These are phyloP conservation scores for Ladona fulva DNA, from an alignment of 1,140 invertebrate genomes.

Conservation along the genomic window DNA sequence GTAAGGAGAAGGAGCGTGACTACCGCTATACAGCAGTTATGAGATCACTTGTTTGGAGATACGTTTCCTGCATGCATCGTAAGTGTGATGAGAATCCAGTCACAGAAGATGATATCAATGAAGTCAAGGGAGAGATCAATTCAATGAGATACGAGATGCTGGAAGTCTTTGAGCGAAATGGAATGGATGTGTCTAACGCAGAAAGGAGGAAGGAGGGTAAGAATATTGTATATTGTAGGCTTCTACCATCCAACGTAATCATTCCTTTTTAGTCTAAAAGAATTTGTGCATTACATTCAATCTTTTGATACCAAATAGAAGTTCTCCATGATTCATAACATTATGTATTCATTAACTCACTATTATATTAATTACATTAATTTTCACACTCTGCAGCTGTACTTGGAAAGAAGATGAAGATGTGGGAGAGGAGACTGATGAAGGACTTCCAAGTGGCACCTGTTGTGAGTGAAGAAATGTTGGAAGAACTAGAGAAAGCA, in stretches of 20 bases:
- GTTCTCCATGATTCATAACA: no score
- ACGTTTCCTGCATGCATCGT: slow-evolving; percentile 67
- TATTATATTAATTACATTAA: no score
- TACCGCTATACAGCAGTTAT: slow-evolving; percentile 65
- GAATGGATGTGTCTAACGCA: slow-evolving; percentile 56
- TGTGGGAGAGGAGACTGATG: slow-evolving; percentile 74
- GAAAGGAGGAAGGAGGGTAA: slow-evolving; percentile 23
- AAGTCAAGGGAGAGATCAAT: slow-evolving; percentile 82
- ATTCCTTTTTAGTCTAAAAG: no score
- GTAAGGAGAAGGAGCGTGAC: slow-evolving; percentile 49
- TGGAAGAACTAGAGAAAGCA: slow-evolving; percentile 29
- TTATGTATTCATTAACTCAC: no score
- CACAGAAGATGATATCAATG: slow-evolving; percentile 86
- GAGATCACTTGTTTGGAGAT: slow-evolving; percentile 73
- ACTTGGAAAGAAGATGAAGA: slow-evolving; percentile 61
- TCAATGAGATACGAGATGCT: slow-evolving; percentile 72
- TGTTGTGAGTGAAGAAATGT: slow-evolving; percentile 47
- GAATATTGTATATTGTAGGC: neutral
- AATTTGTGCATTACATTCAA: no score
- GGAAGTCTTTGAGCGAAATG: slow-evolving; percentile 69
- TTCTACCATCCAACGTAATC: no score
- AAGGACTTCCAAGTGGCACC: slow-evolving; percentile 77
- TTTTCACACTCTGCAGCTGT: slow-evolving; percentile 38
- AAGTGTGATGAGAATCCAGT: slow-evolving; percentile 65
- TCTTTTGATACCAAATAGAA: no score